phyloP scores from a whole-genome alignment of 2,113 vertebrate species.

The Australoheros scitulus region DNA sequence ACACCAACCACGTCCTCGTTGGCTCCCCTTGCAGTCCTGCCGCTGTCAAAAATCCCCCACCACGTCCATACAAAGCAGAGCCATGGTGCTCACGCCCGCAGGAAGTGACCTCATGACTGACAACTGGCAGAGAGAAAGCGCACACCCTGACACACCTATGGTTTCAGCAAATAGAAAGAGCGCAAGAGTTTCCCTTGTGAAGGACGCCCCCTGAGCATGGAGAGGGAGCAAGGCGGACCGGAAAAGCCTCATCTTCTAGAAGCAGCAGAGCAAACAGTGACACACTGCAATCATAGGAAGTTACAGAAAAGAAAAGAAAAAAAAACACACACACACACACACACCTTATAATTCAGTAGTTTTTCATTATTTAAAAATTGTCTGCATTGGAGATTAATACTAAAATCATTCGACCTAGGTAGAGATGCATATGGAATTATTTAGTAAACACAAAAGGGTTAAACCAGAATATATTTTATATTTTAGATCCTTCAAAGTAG shows the following conservation, averaged over 20 bases:
- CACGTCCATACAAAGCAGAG: slow-evolving; percentile 64
- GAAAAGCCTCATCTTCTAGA: not conserved
- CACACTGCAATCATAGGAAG: not conserved
- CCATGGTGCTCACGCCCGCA: slow-evolving; percentile 53
- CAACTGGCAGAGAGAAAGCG: slow-evolving; percentile 23
- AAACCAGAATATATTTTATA: too few species aligned
- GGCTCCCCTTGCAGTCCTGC: slow-evolving; percentile 53
- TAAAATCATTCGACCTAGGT: too few species aligned
- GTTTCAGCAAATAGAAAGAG: slow-evolving; percentile 70
- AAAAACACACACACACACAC: too few species aligned
- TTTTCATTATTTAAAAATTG: too few species aligned
- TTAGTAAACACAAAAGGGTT: too few species aligned
- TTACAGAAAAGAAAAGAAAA: not conserved
- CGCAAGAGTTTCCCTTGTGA: slow-evolving; percentile 10
- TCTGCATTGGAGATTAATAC: too few species aligned
- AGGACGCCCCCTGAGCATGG: slow-evolving; percentile 64
- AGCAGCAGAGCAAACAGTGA: not conserved
- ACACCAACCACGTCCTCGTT: slow-evolving; percentile 64
- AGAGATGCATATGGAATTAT: too few species aligned
- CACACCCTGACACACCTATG: slow-evolving; percentile 81
- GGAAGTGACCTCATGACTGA: slow-evolving; percentile 76
- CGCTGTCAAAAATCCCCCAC: slow-evolving; percentile 80
- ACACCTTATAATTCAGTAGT: too few species aligned
- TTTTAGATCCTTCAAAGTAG: too few species aligned
- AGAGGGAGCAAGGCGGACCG: not conserved